Evolutionary conservation across 2,888 invertebrate genomes (phyloP).

Genomic region (Perizoma affinitatum): DNA sequence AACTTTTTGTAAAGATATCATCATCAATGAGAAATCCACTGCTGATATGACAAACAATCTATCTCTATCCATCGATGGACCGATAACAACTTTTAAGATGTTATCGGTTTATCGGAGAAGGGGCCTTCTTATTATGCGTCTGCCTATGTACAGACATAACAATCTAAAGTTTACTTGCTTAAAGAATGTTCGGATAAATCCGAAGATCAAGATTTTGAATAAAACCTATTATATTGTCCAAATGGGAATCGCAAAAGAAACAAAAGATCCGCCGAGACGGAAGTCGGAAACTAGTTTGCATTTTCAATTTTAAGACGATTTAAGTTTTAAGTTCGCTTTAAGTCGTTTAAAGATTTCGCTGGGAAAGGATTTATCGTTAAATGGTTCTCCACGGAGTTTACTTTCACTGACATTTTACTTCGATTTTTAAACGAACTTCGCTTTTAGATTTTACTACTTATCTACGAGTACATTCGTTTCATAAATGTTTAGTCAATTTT

Average conservation of each 20-base stretch:
- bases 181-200: neutral
- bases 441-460: constrained; percentile 17
- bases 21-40: too few relatives aligned
- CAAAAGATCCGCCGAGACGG: constrained; percentile 50
- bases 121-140: too few relatives aligned
- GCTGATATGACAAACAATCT: too few relatives aligned
- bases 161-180: too few relatives aligned
- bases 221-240: constrained; percentile 28
- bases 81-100: too few relatives aligned
- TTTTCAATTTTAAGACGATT: constrained; percentile 79
- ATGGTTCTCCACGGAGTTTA: constrained; percentile 47
- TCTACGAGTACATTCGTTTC: neutral
- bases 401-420: constrained; percentile 31
- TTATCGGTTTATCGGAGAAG: too few relatives aligned
- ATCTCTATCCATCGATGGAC: too few relatives aligned
- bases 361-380: constrained; percentile 60
- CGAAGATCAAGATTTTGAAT: constrained; percentile 15
- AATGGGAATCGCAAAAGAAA: constrained; percentile 46
- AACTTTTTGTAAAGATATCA: too few relatives aligned
- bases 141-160: too few relatives aligned
- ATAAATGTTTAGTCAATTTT: neutral
- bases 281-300: constrained; percentile 70
- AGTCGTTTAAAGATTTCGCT: constrained; percentile 65
- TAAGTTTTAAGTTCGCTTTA: constrained; percentile 71
- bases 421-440: constrained; percentile 30